Evolutionary conservation across 1,140 invertebrate species (phyloP).

Genomic region (Galleria mellonella): DNA sequence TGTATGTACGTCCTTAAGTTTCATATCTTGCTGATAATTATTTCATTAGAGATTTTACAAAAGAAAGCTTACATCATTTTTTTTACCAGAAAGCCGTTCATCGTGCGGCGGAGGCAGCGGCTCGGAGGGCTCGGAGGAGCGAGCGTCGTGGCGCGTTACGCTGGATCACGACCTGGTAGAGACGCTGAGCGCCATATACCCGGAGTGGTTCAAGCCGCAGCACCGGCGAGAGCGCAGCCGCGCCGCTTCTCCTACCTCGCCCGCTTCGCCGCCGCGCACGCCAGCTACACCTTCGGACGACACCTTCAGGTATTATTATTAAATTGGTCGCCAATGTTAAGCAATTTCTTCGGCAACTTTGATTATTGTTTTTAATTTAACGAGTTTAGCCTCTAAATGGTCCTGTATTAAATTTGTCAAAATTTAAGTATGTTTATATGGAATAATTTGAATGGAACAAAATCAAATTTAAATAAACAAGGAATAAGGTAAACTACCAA

Average conservation of each 20-base stretch:
- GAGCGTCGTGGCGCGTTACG: conserved; percentile 91
- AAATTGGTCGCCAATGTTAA: too few relatives aligned
- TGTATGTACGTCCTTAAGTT: too few relatives aligned
- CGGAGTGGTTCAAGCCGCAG: conserved; percentile 88
- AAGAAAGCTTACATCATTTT: too few relatives aligned
- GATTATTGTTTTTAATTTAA: too few relatives aligned
- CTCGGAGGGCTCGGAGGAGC: conserved; percentile 80
- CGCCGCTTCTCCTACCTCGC: conserved; percentile 39
- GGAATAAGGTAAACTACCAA: too few relatives aligned
- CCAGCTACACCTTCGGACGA: conserved; percentile 44
- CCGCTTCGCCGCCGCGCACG: conserved; percentile 24
- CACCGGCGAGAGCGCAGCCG: conserved; percentile 62
- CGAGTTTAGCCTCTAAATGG: neutral
- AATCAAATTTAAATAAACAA: too few relatives aligned
- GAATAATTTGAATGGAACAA: too few relatives aligned
- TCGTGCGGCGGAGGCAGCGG: conserved; percentile 63
- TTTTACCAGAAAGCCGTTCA: conserved; percentile 82
- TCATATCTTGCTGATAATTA: too few relatives aligned
- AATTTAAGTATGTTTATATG: too few relatives aligned
- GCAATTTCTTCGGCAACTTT: neutral
- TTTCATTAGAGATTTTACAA: too few relatives aligned
- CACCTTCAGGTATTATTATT: conserved; percentile 37
- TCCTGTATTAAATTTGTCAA: neutral
- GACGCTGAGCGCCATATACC: conserved; percentile 91
- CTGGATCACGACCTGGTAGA: conserved; percentile 92